Evolutionary conservation across 2,888 invertebrate species (phyloP).

Genomic region (Prostheceraeus crozeri): DNA sequence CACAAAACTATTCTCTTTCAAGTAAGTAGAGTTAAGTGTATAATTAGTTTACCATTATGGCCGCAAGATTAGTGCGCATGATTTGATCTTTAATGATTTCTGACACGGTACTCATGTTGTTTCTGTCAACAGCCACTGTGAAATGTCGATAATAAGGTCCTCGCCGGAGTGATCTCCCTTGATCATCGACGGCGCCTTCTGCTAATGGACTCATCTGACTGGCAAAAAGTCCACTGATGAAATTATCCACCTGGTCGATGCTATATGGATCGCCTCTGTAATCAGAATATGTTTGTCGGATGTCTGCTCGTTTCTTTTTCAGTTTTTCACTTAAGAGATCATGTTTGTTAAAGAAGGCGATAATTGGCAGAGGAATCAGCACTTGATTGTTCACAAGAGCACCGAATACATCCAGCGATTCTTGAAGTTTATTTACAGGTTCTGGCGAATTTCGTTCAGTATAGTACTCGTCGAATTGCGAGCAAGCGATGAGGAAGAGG

Average conservation of each 20-base stretch:
- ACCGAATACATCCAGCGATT: constrained; percentile 33
- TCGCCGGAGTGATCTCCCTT: too few relatives aligned
- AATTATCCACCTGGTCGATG: too few relatives aligned
- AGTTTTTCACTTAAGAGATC: constrained; percentile 27
- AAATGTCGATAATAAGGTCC: constrained; percentile 30
- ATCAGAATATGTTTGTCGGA: constrained; percentile 12
- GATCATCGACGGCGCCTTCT: too few relatives aligned
- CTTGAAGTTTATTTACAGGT: constrained; percentile 31
- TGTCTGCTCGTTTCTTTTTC: neutral
- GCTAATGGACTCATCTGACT: too few relatives aligned
- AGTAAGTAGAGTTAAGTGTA: too few relatives aligned
- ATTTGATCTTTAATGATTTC: too few relatives aligned
- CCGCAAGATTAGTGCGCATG: too few relatives aligned
- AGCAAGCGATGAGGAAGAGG: constrained; percentile 35
- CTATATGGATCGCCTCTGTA: neutral
- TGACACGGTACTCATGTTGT: too few relatives aligned
- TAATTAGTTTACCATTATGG: too few relatives aligned
- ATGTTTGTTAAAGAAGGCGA: constrained; percentile 34
- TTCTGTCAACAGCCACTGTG: constrained; percentile 32
- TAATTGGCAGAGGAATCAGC: constrained; percentile 30
- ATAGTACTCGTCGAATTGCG: constrained; percentile 35
- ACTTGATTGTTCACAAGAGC: constrained; percentile 29
- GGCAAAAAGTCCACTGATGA: too few relatives aligned
- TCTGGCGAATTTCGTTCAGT: constrained; percentile 26
- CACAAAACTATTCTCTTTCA: too few relatives aligned